Evolutionary conservation across 2,113 vertebrate species (phyloP).

Genomic region (Varanus komodoensis): DNA sequence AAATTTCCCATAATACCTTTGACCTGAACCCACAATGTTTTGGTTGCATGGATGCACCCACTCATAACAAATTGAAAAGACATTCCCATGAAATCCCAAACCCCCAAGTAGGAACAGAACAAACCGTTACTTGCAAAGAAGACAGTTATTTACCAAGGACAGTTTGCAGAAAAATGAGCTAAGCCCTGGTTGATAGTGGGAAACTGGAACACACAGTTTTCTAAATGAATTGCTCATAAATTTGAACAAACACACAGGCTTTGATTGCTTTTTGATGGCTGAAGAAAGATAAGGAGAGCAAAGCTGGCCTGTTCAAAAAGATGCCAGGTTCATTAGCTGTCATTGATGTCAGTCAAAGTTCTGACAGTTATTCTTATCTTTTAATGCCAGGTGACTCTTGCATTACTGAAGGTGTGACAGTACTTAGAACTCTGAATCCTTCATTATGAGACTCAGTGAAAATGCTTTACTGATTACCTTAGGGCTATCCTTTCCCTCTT

Average conservation of each 20-base stretch:
- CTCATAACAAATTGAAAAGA: not conserved
- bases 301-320: not conserved
- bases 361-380: not conserved
- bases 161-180: not conserved
- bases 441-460: slow-evolving; percentile 47
- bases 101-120: not conserved
- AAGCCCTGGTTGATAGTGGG: not conserved
- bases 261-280: not conserved
- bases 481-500: slow-evolving; percentile 7
- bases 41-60: no score
- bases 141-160: not conserved
- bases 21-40: no score
- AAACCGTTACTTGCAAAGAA: not conserved
- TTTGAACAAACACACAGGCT: not conserved
- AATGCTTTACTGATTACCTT: slow-evolving; percentile 38
- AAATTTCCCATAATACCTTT: no score
- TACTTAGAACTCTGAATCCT: slow-evolving; percentile 23
- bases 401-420: slow-evolving; percentile 11
- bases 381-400: not conserved
- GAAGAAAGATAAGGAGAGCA: not conserved
- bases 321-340: not conserved
- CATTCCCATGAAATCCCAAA: not conserved
- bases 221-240: not conserved
- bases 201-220: not conserved
- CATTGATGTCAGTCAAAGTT: not conserved